Evolutionary conservation across 1,140 invertebrate genomes (phyloP), one percentile per base, ranked within the genome.

Genomic region (Halyomorpha halys): DNA sequence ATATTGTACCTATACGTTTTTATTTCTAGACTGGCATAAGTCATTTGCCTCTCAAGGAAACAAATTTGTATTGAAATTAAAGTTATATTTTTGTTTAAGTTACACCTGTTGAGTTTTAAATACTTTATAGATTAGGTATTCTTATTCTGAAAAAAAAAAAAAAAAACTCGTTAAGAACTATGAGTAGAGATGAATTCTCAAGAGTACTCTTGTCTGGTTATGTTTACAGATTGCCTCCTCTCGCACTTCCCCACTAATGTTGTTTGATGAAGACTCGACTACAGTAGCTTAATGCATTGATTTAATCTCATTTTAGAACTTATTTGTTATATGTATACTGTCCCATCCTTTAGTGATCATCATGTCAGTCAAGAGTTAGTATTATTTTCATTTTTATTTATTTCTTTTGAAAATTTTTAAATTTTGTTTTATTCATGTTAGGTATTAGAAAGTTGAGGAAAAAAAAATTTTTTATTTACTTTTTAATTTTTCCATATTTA

Each of bases 201-300:
- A 14, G 21, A 30, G 59, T 51, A 19, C 25, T 65, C 49, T 61
- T 65, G 54, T 65, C 54, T 65, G 64, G 64, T 65, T 65, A 66
- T 66, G 61, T 19, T 66, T 66, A 63, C 65, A 66, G 65, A 66
- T 39, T 63, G 44, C 19, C 49, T 45, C 49, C 25, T 61, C n/a
- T 63, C 30, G 45, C 39, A 27, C 34, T 63, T 60, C 16, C 25
- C 27, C 45, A 59, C 23, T 62, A 59, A 59, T 23, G 59, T 53
- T 21, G 23, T 23, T 44, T 11, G 44, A 27, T 34, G 44, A 47
- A 45, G 51, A 27, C n/a, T 25, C 39, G 11, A 23, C 44, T 53
- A 16, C 39, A 49, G 39, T 61, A 15, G 39, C 23, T 62, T 47
- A 25, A 47, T 49, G 19, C 21, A 16, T 47, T 62, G 16, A 59